phyloP scores from a whole-genome alignment of 2,113 vertebrate genomes.

The Eurystomus gularis region DNA sequence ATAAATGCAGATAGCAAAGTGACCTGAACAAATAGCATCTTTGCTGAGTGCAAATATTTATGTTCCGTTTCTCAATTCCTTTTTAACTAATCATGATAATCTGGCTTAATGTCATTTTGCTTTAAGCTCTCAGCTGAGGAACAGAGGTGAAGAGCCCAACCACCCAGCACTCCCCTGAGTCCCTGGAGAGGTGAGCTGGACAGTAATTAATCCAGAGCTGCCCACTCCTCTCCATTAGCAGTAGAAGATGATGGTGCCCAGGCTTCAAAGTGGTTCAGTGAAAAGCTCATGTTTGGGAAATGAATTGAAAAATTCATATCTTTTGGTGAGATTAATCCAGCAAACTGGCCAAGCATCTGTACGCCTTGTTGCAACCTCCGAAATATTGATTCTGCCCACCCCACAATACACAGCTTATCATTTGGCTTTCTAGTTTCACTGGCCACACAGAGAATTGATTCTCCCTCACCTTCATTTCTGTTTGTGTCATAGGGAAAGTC shows the following conservation, averaged over 20 bases:
- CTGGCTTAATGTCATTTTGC: neutral
- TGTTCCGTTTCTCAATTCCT: neutral
- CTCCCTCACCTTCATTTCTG: neutral
- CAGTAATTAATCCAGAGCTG: neutral
- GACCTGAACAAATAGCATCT: neutral
- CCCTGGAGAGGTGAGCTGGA: too few species aligned
- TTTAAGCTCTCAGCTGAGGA: neutral
- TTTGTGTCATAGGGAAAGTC: neutral
- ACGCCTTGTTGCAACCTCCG: neutral
- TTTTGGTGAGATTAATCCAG: neutral
- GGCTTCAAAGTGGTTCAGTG: neutral
- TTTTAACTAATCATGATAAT: neutral
- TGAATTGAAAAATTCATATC: neutral
- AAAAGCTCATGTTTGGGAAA: neutral
- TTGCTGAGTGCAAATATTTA: neutral
- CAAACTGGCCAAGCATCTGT: neutral
- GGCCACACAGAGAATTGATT: neutral
- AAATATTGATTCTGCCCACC: neutral
- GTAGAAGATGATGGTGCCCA: neutral
- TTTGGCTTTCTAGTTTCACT: neutral
- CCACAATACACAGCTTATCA: accelerated
- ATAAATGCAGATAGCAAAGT: neutral
- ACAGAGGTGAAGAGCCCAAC: neutral
- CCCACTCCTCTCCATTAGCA: neutral
- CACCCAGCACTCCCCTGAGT: neutral